Evolutionary conservation across 2,113 vertebrate genomes (phyloP), one percentile per base, ranked within the genome.

Genomic region (Pelvicachromis taeniatus): DNA sequence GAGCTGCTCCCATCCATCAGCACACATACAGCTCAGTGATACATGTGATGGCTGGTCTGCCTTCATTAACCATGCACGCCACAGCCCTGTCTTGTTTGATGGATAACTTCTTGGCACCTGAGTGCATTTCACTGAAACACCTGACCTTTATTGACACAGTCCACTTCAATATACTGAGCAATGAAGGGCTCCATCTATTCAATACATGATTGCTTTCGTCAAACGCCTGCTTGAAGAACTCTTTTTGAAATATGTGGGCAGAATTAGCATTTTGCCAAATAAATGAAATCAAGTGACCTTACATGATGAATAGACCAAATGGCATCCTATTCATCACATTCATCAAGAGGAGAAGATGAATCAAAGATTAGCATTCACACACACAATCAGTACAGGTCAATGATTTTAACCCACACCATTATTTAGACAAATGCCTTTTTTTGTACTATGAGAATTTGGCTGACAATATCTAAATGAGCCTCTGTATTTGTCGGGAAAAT

Each of bases 101-200:
- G 83, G 93, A 94, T 92, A 90, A 85, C 87, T 85, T 86, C 86
- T 68, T 88, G 86, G 83, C 90, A 91, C 84, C 86, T 91, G 82
- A 79, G 83, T 88, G 81, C 90, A 87, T 91, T 88, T 88, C 86
- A 88, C 35, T 48, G 85, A 90, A 75, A 85, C 89, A 83, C 90
- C 94, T 94, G 93, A 94, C 94, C 93, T 94, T 94, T 94, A 91
- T 90, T 77, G 56, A 89, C 90, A 87, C 2, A 19, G 61, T 86
- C 75, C 82, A 85, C 84, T 94, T 89, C 90, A 92, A 90, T 93
- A 92, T 89, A 89, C 85, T 82, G 83, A 85, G 83, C 87, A 84
- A 77, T 80, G 85, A 91, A 85, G 78, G 85, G 80, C 82, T 87
- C 33, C 65, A 79, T 94, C 87, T 91, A 85, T 93, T 93, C 90